Base-by-base conservation (phyloP, 2,113 vertebrate genomes). In the Dipodomys ordii region DNA sequence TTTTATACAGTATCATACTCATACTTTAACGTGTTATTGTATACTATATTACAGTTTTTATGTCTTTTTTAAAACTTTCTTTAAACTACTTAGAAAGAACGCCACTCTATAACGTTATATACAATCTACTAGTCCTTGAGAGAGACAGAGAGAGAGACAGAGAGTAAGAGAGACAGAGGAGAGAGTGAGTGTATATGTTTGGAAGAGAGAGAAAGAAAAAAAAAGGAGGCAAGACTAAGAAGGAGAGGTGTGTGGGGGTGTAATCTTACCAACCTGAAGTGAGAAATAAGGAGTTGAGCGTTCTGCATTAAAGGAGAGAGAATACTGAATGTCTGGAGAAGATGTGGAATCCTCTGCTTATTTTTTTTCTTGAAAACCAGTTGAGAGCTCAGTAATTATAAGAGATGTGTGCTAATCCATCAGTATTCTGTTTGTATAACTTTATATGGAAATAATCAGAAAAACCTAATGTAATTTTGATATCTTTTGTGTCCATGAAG, bases 391-490 rank as follows among this genome's bases (percentile, higher is more conserved):
- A 88, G 79, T 91, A 95, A 95, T 83, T 67, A 71, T 68, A 84
- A 95, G 90, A 85, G 95, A 76, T 83, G 83, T 95, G 68, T 93
- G 62, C 88, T 93, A 88, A 92, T 77, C 80, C 74, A 87, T 79
- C 83, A 94, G 65, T 88, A 68, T 64, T 46, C 18, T 82, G 72
- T 92, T 88, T 97, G 35, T 74, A 84, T 84, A 95, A 81, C 77
- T 81, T 93, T 96, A 93, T 49, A 77, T 83, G 92, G 68, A 96
- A 94, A 94, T 92, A 84, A 74, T 72, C 60, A 81, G 91, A 80
- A 94, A 91, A 69, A 73, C 18, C 83, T 93, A 57, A 57, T 87
- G 57, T 91, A 72, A 89, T 81, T 87, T 94, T 72, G 62, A 53
- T 93, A 89, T 68, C 84, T 3, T 87, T 96, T 94, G 53, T 89